phyloP scores from a whole-genome alignment of 92 coral and sea anemone species.

The Parazoanthus darwini region DNA sequence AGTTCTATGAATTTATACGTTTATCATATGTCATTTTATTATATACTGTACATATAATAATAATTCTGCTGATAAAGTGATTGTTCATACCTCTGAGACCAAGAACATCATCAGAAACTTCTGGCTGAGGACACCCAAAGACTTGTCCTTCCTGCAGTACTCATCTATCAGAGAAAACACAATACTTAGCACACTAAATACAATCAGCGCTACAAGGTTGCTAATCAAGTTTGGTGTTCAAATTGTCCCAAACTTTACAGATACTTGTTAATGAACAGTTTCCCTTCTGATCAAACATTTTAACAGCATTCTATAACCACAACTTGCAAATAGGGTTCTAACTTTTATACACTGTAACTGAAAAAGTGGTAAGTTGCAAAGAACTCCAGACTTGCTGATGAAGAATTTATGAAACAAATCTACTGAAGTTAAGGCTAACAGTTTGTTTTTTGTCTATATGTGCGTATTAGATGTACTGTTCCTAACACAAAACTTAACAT shows the following conservation, averaged over 20 bases:
- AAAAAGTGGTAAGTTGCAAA: no score
- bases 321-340: background rate
- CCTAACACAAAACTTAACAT: no score
- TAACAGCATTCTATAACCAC: background rate
- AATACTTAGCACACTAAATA: background rate
- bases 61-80: background rate
- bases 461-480: no score
- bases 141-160: conserved; percentile 95
- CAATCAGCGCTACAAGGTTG: background rate
- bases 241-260: background rate
- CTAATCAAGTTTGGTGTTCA: background rate
- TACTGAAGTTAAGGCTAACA: no score
- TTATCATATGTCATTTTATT: background rate
- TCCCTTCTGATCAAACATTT: no score
- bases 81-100: conserved; percentile 75
- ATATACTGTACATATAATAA: no score
- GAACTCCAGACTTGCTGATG: no score
- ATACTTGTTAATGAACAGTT: conserved; percentile 1
- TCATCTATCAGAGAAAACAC: conserved; percentile 49
- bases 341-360: no score
- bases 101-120: conserved; percentile 96
- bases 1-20: no score
- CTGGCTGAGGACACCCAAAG: conserved; percentile 95
- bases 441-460: no score
- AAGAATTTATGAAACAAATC: no score